phyloP scores from a whole-genome alignment of 2,797 vertebrate genomes.

The Chaetodon trifasciatus region DNA sequence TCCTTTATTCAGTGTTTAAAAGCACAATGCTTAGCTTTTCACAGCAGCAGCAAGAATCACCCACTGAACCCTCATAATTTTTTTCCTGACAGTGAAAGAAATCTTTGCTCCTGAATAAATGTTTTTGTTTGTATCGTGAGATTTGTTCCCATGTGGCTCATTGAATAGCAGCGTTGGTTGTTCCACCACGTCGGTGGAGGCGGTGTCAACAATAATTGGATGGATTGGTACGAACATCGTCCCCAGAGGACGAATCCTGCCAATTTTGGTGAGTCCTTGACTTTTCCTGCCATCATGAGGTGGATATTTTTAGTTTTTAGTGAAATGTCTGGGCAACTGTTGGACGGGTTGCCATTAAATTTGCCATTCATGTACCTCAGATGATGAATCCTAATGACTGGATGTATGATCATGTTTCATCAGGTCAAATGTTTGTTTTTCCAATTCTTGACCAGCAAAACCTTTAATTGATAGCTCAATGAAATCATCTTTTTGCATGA shows the following conservation, averaged over 20 bases:
- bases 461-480: too few relatives aligned
- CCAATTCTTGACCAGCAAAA: too few relatives aligned
- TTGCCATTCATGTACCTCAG: background rate
- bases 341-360: background rate
- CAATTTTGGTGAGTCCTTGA: background rate
- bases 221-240: background rate
- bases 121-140: background rate
- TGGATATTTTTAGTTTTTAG: background rate
- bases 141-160: background rate
- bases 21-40: constrained; percentile 17
- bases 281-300: background rate
- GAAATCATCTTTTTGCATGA: too few relatives aligned
- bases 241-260: background rate
- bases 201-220: background rate
- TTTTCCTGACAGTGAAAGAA: constrained; percentile 27
- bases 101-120: constrained; percentile 10
- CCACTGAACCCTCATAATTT: background rate
- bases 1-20: constrained; percentile 16
- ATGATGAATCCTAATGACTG: background rate
- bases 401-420: too few relatives aligned
- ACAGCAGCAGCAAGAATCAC: background rate
- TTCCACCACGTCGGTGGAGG: too few relatives aligned
- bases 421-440: background rate
- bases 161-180: background rate
- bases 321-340: background rate